Evolutionary conservation across 92 coral and sea anemone species (phyloP).

Genomic region (Actinernus sp.): DNA sequence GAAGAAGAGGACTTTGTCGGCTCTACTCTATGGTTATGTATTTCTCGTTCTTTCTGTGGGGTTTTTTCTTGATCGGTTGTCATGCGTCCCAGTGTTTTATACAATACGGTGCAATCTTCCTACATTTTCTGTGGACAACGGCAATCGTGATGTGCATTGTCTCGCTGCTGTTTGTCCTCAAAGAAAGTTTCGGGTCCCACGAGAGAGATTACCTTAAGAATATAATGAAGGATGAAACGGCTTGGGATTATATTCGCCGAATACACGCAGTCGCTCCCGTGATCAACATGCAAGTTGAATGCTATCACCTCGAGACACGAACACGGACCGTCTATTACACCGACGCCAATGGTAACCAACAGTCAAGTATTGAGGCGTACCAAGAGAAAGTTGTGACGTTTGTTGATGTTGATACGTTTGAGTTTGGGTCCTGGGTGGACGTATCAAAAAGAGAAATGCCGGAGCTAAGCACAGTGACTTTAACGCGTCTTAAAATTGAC

Average conservation of each 20-base stretch:
- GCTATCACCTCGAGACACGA: constrained; percentile 78
- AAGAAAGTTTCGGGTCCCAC: constrained; percentile 70
- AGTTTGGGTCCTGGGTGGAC: constrained; percentile 73
- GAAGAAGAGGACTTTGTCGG: constrained; percentile 61
- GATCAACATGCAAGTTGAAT: constrained; percentile 72
- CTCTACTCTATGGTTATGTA: constrained; percentile 65
- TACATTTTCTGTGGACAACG: constrained; percentile 28
- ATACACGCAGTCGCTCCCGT: constrained; percentile 65
- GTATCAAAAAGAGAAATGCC: constrained; percentile 81
- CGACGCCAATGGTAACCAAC: constrained; percentile 67
- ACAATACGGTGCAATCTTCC: constrained; percentile 50
- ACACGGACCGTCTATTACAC: constrained; percentile 64
- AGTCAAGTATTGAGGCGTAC: constrained; percentile 74
- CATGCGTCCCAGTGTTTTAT: constrained; percentile 50
- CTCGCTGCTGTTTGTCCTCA: constrained; percentile 51
- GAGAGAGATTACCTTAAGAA: constrained; percentile 64
- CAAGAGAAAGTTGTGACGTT: constrained; percentile 60
- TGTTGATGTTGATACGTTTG: constrained; percentile 46
- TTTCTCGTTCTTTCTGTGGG: constrained; percentile 76
- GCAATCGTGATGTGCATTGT: constrained; percentile 61
- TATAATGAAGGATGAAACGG: constrained; percentile 73
- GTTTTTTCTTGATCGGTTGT: constrained; percentile 54
- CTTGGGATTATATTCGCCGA: constrained; percentile 64
- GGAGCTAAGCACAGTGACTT: constrained; percentile 27
- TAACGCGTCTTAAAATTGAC: constrained; percentile 76